Percentiles rank a stretch among this genome's conserved stretches.
Conservation (phyloP, 2,113 vertebrate genomes). For the Lepus timidus region DNA sequence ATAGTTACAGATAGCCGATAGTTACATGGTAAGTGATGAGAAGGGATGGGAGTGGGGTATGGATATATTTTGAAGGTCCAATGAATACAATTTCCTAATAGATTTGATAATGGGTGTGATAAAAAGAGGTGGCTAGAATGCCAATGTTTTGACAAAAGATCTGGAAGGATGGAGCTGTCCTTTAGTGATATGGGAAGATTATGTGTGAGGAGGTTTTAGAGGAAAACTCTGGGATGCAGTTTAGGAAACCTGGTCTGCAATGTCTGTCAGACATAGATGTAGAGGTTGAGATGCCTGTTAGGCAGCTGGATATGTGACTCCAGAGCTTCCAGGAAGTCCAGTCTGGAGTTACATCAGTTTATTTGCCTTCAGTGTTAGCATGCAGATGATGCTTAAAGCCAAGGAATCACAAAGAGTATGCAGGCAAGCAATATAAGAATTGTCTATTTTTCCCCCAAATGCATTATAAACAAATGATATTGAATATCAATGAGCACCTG, state of each 20-base stretch:
- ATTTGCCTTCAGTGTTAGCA: neutral
- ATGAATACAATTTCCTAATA: neutral
- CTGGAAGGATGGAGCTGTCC: neutral
- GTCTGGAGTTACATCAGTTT: neutral
- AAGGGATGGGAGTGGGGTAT: neutral
- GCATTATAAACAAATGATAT: neutral
- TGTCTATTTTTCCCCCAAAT: neutral
- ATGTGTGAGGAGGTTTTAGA: neutral
- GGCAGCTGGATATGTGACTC: neutral
- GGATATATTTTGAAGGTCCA: neutral
- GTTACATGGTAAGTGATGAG: neutral
- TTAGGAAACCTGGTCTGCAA: neutral
- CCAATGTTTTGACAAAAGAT: neutral
- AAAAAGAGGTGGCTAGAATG: neutral
- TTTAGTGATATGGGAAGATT: neutral
- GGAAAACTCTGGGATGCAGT: neutral
- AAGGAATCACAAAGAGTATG: neutral
- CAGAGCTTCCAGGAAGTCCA: neutral
- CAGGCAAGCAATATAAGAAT: neutral
- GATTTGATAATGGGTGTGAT: neutral
- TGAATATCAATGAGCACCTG: neutral
- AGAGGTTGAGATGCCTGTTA: neutral
- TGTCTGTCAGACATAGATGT: neutral
- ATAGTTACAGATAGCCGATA: neutral
- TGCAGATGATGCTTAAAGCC: neutral